Evolutionary conservation across 1,140 invertebrate genomes (phyloP), one percentile per base, ranked within the genome.

Genomic region (Epicauta chinensis): DNA sequence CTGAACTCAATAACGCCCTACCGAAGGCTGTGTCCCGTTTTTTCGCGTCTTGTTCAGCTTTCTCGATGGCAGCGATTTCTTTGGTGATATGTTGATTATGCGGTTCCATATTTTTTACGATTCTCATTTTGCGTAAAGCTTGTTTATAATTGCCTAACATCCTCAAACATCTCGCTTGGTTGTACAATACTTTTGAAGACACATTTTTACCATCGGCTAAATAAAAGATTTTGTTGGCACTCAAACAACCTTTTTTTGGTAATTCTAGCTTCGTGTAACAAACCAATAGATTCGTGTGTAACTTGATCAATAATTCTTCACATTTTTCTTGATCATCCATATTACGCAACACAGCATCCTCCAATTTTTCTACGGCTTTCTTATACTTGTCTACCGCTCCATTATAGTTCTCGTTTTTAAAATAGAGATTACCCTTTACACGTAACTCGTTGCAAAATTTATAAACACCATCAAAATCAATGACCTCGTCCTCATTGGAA

Each of bases 221-320:
- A 23, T 71, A 68, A 37, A 39, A 58, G 16, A 68, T 60, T 45
- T 53, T 59, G 58, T 80, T 77, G 51, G 77, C 81, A 29, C 70
- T 68, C 15, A 58, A 72, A 55, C 81, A 83, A 11, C 75, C 75
- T 42, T 72, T 72, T 1, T 75, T 61, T 0, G 81, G 79, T 51
- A 73, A 69, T 31, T 78, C 71, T 4, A 76, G 51, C 58, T 79
- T 78, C 57, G 84, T 82, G 53, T 78, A 81, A 61, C 82, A 85
- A 32, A 86, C 64, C 43, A 80, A 80, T 16, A 89, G 67, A 71
- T 89, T 89, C 10, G 74, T 77, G 53, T 81, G 82, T n/a, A 84
- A 64, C 52, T 77, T 80, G 12, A 76, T 67, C 5, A 86, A 62
- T 34, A 81, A 57, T 50, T 72, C 69, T 34, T 76, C 76, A 63